These are phyloP conservation scores for Palythoa grandiflora DNA, from an alignment of 92 coral and sea anemone genomes.

Conservation along the genomic window DNA sequence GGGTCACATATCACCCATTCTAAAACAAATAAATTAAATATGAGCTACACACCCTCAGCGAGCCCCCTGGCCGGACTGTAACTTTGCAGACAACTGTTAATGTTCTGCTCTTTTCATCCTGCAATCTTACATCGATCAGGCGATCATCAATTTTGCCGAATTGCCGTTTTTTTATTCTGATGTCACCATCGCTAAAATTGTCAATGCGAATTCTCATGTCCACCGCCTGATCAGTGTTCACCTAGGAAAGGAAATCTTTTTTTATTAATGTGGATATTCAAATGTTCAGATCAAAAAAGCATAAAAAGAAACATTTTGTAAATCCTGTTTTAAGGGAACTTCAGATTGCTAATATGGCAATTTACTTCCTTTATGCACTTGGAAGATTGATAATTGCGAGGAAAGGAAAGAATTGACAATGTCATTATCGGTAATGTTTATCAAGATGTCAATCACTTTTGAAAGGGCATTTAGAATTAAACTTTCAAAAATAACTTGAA, in stretches of 20 bases:
- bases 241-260: slow-evolving; percentile 58
- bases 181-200: slow-evolving; percentile 83
- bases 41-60: slow-evolving; percentile 73
- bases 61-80: slow-evolving; percentile 85
- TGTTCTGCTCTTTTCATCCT: slow-evolving; percentile 79
- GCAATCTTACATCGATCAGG: slow-evolving; percentile 80
- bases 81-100: slow-evolving; percentile 80
- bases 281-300: too few species aligned
- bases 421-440: too few species aligned
- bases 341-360: too few species aligned
- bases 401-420: too few species aligned
- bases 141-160: slow-evolving; percentile 70
- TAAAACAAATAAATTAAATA: background rate
- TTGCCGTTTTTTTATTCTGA: slow-evolving; percentile 75
- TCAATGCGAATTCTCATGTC: slow-evolving; percentile 85
- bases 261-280: background rate
- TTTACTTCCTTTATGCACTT: too few species aligned
- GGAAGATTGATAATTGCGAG: too few species aligned
- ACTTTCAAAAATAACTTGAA: too few species aligned
- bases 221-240: slow-evolving; percentile 80
- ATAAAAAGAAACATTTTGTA: too few species aligned
- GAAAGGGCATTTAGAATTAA: too few species aligned
- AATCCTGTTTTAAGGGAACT: too few species aligned
- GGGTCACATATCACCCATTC: too few species aligned
- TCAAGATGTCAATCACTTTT: too few species aligned